Evolutionary conservation across 1,140 invertebrate species (phyloP), one percentile per base, ranked within the genome.

Genomic region (Drosophila bipectinata): DNA sequence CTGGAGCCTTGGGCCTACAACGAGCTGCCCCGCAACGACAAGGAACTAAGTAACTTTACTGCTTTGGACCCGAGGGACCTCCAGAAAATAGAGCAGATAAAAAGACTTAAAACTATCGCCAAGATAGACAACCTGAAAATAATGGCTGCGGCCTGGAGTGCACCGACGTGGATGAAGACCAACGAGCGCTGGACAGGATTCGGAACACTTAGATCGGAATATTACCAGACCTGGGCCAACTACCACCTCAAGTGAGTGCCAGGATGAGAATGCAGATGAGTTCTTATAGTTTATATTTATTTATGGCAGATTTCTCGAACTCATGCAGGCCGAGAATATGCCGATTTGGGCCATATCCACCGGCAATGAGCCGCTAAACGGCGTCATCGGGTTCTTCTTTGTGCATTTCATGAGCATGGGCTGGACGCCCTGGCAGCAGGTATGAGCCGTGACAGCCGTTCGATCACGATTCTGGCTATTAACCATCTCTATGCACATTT

Each of bases 91-190:
- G 21, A 79, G n/a, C 91, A 92, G 54, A 45, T 92, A 0, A 44
- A 89, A 5, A 71, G 91, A 0, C 26, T 92, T 0, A 91, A 89
- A n/a, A 18, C 10, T 1, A 54, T 91, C 5, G 57, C 76, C 1
- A 2, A 66, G 3, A 34, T 91, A 1, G 24, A 77, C 3, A 53
- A 81, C 9, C 48, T 79, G 76, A 94, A 71, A 74, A 92, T 98
- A 0, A 92, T 98, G 77, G 94, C 94, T 0, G 94, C 95, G 4
- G 94, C 96, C 0, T 99, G 98, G 98, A 95, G 95, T 63, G 94
- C 98, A 0, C 98, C 98, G 0, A 91, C 93, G 3, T 99, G 98
- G 98, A 99, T 99, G 98, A 99, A 99, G 92, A 96, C 94, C 0
- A 97, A 96, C 76, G 92, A 95, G 18, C 91, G 92, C 58, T 94